These are phyloP conservation scores for Lysandra coridon DNA, from an alignment of 2,888 invertebrate species.

Conservation along the genomic window DNA sequence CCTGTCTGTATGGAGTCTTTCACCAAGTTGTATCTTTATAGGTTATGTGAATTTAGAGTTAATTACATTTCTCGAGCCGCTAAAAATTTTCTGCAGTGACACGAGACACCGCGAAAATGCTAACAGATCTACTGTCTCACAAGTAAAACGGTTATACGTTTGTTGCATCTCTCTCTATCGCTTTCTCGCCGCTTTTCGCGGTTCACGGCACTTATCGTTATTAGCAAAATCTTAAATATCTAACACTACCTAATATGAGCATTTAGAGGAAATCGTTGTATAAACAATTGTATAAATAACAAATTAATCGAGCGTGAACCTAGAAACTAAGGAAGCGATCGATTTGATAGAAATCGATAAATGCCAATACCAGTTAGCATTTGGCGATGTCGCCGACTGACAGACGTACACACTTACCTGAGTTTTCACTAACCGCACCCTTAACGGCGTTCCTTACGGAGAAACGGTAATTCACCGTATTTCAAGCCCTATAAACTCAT, in stretches of 20 bases:
- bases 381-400: constrained; percentile 16
- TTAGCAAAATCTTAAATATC: neutral
- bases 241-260: neutral
- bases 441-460: too few relatives aligned
- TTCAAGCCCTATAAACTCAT: too few relatives aligned
- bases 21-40: too few relatives aligned
- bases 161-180: neutral
- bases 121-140: neutral
- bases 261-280: neutral
- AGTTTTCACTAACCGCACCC: too few relatives aligned
- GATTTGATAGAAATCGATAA: constrained; percentile 20
- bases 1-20: too few relatives aligned
- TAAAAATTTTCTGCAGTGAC: too few relatives aligned
- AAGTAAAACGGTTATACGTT: too few relatives aligned
- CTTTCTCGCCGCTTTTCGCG: neutral
- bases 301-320: constrained; percentile 9
- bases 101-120: too few relatives aligned
- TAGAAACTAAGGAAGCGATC: constrained; percentile 28
- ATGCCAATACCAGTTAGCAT: constrained; percentile 17
- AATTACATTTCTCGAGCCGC: too few relatives aligned
- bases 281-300: constrained; percentile 12
- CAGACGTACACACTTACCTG: neutral
- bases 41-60: too few relatives aligned
- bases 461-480: too few relatives aligned
- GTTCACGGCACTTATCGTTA: neutral